Base-by-base conservation (phyloP, 2,797 vertebrate genomes). In the Prunella strophiata region DNA sequence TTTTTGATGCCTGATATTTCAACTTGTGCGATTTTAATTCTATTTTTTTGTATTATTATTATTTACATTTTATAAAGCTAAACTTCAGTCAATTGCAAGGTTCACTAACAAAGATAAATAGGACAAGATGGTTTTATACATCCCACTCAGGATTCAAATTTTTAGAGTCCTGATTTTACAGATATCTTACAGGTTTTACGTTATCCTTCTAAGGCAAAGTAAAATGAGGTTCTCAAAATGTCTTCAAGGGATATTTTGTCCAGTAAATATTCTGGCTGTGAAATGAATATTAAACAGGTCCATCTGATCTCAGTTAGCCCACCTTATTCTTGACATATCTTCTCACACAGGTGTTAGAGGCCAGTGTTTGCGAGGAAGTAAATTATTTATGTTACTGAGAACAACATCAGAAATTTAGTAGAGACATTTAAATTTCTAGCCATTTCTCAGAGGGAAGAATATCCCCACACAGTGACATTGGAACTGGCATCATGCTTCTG, bases 351-450 rank as follows among this genome's bases (percentile, higher is more conserved):
- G 1, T 48, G 4, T 57, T 61, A 58, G 30, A 50, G 8, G 5
- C 2, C 23, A 50, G 4, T 0, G 1, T 40, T 54, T 66, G 16
- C 5, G 10, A 11, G 4, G 8, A 77, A 2, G 14, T 23, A 12
- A 55, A 16, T 18, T 13, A 7, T 67, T 70, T 23, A 10, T 12
- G 23, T 62, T 63, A 47, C 9, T 77, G 17, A 74, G 10, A 63
- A 4, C 5, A 66, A 48, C 55, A 6, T 29, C 22, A 42, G 17
- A 52, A 26, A 11, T 36, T 38, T 5, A 40, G 22, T 32, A 40
- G 2, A 73, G 13, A n/a, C 10, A 23, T 51, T 50, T 66, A 65
- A 29, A 58, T 72, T 32, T 36, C 50, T 18, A 45, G 25, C 4
- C 2, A 27, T 70, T 84, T 89, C 21, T 79, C 18, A 82, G 43